phyloP scores from a whole-genome alignment of 2,113 vertebrate species.

The Coryphaenoides rupestris region DNA sequence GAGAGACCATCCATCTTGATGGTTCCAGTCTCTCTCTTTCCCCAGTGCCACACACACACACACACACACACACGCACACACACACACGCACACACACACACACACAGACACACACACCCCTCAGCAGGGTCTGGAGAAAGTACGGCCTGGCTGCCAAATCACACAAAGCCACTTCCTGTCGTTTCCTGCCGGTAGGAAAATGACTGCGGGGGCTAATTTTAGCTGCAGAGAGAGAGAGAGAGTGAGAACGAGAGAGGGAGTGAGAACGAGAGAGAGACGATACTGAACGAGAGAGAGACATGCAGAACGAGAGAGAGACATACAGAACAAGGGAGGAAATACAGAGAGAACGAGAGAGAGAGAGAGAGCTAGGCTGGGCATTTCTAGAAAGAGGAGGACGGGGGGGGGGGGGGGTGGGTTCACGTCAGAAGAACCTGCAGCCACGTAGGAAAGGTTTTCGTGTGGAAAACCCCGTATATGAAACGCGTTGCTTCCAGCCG shows the following conservation, averaged over 20 bases:
- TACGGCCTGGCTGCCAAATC: conserved; percentile 69
- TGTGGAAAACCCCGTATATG: no score
- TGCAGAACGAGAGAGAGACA: not conserved
- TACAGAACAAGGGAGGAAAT: not conserved
- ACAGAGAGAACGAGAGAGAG: not conserved
- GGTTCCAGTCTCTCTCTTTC: conserved; percentile 27
- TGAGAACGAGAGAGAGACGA: not conserved
- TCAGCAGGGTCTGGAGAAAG: conserved; percentile 59
- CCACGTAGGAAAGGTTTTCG: no score
- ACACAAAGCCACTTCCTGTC: conserved; percentile 74
- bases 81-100: no score
- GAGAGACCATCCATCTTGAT: conserved; percentile 28
- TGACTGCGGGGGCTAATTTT: conserved; percentile 66
- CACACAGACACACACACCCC: conserved; percentile 21
- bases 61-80: no score
- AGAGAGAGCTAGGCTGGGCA: no score
- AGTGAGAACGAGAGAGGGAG: not conserved
- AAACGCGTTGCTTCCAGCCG: no score
- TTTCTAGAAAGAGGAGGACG: no score
- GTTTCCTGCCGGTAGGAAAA: conserved; percentile 63
- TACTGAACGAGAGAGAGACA: not conserved
- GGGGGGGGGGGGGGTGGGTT: no score
- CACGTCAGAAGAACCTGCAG: no score
- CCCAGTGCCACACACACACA: conserved; percentile 17
- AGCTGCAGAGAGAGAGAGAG: conserved; percentile 39